Evolutionary conservation across 2,113 vertebrate species (phyloP), one percentile per base, ranked within the genome.

Genomic region (Ciconia boyciana): DNA sequence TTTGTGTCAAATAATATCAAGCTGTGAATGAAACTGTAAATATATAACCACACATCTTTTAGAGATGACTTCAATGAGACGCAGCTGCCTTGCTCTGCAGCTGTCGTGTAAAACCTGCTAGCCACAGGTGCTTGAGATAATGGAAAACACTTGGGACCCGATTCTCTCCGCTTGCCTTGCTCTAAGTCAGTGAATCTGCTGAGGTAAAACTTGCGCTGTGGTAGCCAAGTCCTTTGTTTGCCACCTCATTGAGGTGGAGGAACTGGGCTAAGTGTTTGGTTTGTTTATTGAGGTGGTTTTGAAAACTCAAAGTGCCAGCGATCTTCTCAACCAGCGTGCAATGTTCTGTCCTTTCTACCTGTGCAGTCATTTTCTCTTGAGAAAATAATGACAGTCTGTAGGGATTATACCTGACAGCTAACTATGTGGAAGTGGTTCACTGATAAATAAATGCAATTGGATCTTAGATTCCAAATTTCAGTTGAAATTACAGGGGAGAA

Each of bases 151-250:
- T 19, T 9, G 48, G 74, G 75, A 48, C 64, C 16, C 1, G 8
- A 0, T 69, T 36, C 28, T 25, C n/a, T 64, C 41, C 3, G 3
- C 44, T 55, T 10, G 41, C 22, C 3, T 29, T 24, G 1, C 52
- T 4, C 48, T 1, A 5, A 34, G 22, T 24, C 19, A 2, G 55
- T 6, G 49, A 20, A n/a, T 28, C 32, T 11, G 19, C n/a, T 1
- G 16, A 25, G 62, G 24, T 58, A 17, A 29, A 31, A 49, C 39
- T 54, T 1, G 4, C 3, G 0, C 15, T 26, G n/a, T 10, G 44
- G 49, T 15, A 9, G 17, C 55, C 0, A 1, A 11, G 25, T 8
- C 70, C 70, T 83, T 87, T 79, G 68, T 69, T 75, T 43, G 43
- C 58, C 41, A 3, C 58, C n/a, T 55, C 5, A 0, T 32, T 60